These are phyloP conservation scores for Serranochromis macrocephalus DNA, from an alignment of 2,113 vertebrate species.

Conservation along the genomic window DNA sequence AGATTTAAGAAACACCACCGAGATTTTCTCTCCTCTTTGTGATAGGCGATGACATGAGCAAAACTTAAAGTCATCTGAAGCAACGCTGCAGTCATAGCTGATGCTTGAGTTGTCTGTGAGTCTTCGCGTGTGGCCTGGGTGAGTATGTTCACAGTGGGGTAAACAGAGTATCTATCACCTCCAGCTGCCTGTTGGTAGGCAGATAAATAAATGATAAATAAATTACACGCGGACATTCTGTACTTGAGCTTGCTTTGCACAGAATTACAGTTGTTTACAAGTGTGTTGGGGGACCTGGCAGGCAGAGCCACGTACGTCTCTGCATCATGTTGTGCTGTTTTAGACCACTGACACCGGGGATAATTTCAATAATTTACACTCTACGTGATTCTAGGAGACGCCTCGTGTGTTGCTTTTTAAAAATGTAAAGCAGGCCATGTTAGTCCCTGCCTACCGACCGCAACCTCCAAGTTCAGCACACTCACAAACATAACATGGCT, in stretches of 20 bases:
- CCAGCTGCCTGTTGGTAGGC: constrained; percentile 9
- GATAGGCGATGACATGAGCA: background rate
- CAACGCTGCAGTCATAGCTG: background rate
- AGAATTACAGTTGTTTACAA: constrained; percentile 61
- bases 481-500: background rate
- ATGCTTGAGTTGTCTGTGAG: background rate
- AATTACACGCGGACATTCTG: constrained; percentile 37
- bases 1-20: background rate
- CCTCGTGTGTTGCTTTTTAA: constrained; percentile 58
- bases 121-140: background rate
- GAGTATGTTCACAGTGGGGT: background rate
- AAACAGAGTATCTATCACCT: constrained; percentile 41
- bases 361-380: constrained; percentile 66
- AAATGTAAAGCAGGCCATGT: constrained; percentile 62
- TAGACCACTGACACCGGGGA: constrained; percentile 41
- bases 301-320: constrained; percentile 14
- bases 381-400: constrained; percentile 31
- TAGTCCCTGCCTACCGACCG: constrained; percentile 13
- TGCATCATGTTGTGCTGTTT: constrained; percentile 26
- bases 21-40: background rate
- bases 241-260: constrained; percentile 36
- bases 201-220: constrained; percentile 58
- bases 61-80: background rate
- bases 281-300: constrained; percentile 3
- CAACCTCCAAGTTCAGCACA: background rate